These are phyloP conservation scores for Anguilla obscura DNA, from an alignment of 2,797 vertebrate species.

Conservation along the genomic window DNA sequence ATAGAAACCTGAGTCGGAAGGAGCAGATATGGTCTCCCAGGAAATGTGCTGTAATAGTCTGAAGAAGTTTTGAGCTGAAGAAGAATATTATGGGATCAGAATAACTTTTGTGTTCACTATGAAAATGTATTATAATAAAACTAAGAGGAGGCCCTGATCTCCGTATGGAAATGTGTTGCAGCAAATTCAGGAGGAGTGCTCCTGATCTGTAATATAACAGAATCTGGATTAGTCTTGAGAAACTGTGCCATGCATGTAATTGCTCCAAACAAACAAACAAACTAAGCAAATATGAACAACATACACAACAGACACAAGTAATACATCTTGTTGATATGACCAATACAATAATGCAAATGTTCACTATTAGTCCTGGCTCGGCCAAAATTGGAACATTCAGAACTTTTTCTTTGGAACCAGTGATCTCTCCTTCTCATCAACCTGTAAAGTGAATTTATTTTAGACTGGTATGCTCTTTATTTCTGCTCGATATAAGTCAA, in stretches of 20 bases:
- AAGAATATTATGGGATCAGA: background rate
- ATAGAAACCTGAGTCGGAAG: constrained; percentile 3
- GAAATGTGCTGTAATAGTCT: background rate
- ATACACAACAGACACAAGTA: background rate
- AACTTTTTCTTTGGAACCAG: background rate
- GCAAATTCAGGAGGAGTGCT: background rate
- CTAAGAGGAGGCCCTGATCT: background rate
- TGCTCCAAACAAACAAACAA: background rate
- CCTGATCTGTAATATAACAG: background rate
- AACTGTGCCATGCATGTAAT: background rate
- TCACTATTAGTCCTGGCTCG: background rate
- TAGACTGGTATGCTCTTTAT: too few species aligned
- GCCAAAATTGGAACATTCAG: too few species aligned
- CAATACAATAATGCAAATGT: background rate
- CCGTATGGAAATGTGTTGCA: background rate
- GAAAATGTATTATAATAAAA: background rate
- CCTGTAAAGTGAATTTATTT: too few species aligned
- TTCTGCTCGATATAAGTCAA: background rate
- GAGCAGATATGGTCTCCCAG: background rate
- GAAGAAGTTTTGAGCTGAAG: background rate
- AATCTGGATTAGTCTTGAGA: background rate
- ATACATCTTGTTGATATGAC: background rate
- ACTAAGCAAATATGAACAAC: background rate
- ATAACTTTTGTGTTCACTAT: background rate
- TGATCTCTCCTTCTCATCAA: background rate